These are phyloP conservation scores for Ips typographus DNA, from an alignment of 1,140 invertebrate species.

Conservation along the genomic window DNA sequence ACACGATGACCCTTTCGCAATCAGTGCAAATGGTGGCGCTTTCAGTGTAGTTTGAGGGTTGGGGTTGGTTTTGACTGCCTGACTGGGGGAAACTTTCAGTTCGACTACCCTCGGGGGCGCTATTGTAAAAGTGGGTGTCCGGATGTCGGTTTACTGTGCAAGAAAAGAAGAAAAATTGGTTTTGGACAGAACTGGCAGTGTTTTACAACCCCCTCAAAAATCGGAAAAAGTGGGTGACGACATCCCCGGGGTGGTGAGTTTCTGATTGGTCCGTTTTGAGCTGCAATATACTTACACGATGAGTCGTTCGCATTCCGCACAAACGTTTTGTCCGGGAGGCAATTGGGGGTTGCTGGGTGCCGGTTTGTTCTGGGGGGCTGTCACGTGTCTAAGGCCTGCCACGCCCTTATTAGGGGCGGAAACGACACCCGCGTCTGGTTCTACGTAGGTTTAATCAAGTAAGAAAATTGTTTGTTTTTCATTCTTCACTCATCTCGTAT, in stretches of 20 bases:
- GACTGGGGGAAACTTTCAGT: too few relatives aligned
- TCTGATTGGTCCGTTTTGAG: neutral
- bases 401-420: constrained; percentile 48
- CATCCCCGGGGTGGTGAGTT: too few relatives aligned
- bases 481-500: too few relatives aligned
- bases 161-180: too few relatives aligned
- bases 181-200: too few relatives aligned
- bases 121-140: too few relatives aligned
- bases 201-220: neutral
- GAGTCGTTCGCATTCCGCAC: constrained; percentile 88
- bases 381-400: constrained; percentile 64
- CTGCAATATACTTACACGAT: constrained; percentile 80
- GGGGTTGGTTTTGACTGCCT: too few relatives aligned
- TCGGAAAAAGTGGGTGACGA: neutral
- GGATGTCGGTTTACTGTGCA: too few relatives aligned
- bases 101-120: too few relatives aligned
- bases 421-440: constrained; percentile 53
- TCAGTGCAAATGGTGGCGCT: constrained; percentile 68
- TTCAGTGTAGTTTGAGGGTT: constrained; percentile 28
- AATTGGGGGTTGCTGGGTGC: constrained; percentile 63
- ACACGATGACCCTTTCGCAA: constrained; percentile 76
- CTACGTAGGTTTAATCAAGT: constrained; percentile 15
- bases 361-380: constrained; percentile 63
- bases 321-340: constrained; percentile 85
- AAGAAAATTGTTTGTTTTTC: neutral